Percentiles rank a stretch among this genome's conserved stretches.
Conservation (phyloP, 2,888 invertebrate genomes). For the Eurois occulta region DNA sequence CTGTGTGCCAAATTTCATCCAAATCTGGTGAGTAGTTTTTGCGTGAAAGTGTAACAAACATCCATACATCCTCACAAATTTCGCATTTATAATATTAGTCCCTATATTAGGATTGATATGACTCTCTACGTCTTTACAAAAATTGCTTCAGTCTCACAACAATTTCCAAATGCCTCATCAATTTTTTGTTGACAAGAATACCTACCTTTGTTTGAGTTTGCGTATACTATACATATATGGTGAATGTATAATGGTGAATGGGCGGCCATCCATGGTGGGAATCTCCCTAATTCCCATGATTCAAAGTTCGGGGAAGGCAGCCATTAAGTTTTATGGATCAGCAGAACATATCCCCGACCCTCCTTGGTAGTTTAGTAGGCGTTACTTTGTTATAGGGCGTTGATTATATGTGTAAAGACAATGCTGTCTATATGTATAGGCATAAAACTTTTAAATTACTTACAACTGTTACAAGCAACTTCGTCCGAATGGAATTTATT, state of each 20-base stretch:
- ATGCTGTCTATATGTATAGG: neutral
- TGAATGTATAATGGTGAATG: neutral
- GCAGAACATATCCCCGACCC: conserved; percentile 17
- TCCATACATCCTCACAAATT: too few species aligned
- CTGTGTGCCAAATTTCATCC: too few species aligned
- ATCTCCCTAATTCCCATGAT: conserved; percentile 43
- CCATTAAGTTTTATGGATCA: conserved; percentile 58
- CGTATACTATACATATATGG: neutral
- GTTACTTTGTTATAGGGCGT: conserved; percentile 43
- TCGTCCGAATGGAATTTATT: too few species aligned
- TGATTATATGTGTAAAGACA: neutral
- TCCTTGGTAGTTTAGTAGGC: conserved; percentile 36
- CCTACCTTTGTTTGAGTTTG: neutral
- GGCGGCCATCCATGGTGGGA: neutral
- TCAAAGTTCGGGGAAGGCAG: conserved; percentile 21
- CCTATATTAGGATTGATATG: too few species aligned
- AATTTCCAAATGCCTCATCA: neutral
- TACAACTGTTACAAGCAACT: too few species aligned
- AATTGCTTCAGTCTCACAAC: neutral
- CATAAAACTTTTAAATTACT: neutral
- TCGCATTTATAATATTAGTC: too few species aligned
- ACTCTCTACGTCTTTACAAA: neutral
- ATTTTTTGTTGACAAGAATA: neutral
- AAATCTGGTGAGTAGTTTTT: too few species aligned
- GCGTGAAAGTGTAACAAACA: too few species aligned